Conservation (phyloP, 2,113 vertebrate species). For the Natator depressus region DNA sequence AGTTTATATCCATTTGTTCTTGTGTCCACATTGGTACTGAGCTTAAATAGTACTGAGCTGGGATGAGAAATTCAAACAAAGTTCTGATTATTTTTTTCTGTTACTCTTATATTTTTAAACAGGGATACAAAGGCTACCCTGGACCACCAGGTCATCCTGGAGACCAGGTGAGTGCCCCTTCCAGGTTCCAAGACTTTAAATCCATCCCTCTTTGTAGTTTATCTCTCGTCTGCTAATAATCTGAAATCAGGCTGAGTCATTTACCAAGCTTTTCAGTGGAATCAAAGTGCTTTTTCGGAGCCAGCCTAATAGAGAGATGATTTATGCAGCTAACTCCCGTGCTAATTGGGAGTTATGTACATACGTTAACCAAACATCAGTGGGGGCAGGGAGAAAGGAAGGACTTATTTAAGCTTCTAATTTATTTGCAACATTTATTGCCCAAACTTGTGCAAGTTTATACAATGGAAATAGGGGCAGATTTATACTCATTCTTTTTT, state of each 20-base stretch:
- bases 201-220: no score
- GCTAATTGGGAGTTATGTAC: background rate
- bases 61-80: conserved; percentile 1
- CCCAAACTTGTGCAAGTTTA: background rate
- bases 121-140: conserved; percentile 94
- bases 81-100: background rate
- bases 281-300: background rate
- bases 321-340: background rate
- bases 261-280: background rate
- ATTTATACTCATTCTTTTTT: background rate
- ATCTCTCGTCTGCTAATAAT: background rate
- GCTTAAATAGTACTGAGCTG: background rate
- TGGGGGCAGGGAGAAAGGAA: background rate
- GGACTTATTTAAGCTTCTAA: background rate
- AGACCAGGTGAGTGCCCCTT: conserved; percentile 88
- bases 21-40: no score
- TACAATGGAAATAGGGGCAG: background rate
- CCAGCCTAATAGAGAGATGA: background rate
- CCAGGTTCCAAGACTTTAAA: background rate
- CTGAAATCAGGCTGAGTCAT: background rate
- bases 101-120: background rate
- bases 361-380: accelerated
- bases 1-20: no score
- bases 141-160: conserved; percentile 94
- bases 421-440: conserved; percentile 22